Evolutionary conservation across 2,797 vertebrate species (phyloP), one percentile per base, ranked within the genome.

Genomic region (Cossypha heuglini): DNA sequence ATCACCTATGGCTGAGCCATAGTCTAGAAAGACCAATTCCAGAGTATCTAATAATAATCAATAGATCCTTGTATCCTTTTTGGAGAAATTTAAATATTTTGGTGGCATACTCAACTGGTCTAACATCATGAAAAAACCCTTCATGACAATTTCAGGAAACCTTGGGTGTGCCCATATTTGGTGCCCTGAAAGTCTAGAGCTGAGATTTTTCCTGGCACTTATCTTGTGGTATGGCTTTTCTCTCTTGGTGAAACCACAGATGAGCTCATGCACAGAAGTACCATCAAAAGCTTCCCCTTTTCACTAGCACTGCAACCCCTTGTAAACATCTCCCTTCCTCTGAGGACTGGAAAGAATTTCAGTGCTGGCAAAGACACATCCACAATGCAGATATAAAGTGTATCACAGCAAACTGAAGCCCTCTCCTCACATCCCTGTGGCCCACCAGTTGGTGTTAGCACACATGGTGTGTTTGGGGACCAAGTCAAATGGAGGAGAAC

Each of bases 201-300:
- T 86, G 45, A 57, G 15, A 4, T 21, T 88, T 92, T 86, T 9
- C 20, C 25, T 64, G 26, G 24, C 24, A 5, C 2, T 58, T 10
- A 58, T 40, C 40, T n/a, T 33, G 8, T 19, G 43, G 4, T 18
- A 35, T 31, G 14, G 1, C 0, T 33, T 62, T 77, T 66, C 9
- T 26, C 8, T 69, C 8, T 3, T 28, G 19, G 10, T 42, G 11
- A 42, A 68, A 55, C 19, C 2, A 43, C 18, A 35, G 21, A 59
- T 17, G 12, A 26, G 51, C 9, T 40, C 31, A 13, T 6, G 13
- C 20, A n/a, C 0, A 1, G 35, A 71, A 25, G 7, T 16, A 38
- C 13, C 1, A 1, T 13, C 35, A 69, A 33, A 6, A 16, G 6
- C 21, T 83, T 73, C 38, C 25, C 16, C 16, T 61, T 33, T 59